Conservation (phyloP, 2,888 invertebrate species). For the Strigamia transsilvanica region DNA sequence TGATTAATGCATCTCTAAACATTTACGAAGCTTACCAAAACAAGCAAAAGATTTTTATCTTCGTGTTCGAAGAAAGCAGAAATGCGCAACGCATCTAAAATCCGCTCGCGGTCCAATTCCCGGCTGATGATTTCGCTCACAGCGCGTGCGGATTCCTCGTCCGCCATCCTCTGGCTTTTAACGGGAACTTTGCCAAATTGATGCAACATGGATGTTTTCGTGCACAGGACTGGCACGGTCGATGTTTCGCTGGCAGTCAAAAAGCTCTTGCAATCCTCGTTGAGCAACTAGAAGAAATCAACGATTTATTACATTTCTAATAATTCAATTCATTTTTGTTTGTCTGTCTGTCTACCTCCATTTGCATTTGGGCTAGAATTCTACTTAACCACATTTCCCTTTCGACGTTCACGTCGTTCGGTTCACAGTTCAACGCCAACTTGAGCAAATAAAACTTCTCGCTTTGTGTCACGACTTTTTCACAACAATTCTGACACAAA, state of each 20-base stretch:
- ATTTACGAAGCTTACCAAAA: conserved; percentile 48
- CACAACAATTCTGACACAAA: conserved; percentile 35
- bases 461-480: conserved; percentile 2
- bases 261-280: background rate
- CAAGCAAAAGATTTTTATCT: background rate
- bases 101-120: conserved; percentile 51
- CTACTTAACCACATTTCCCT: conserved; percentile 53
- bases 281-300: background rate
- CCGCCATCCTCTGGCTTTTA: background rate
- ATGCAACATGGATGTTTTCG: background rate
- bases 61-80: conserved; percentile 48
- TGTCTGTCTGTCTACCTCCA: background rate
- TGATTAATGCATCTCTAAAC: background rate
- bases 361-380: conserved; percentile 42
- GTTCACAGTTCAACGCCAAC: conserved; percentile 12
- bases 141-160: background rate
- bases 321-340: background rate
- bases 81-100: conserved; percentile 44
- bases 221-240: background rate
- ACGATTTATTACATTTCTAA: background rate
- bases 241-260: background rate
- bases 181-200: background rate
- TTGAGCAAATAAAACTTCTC: conserved; percentile 51
- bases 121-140: conserved; percentile 44
- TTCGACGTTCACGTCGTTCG: conserved; percentile 21